phyloP scores from a whole-genome alignment of 2,797 vertebrate species.

The Crenuchus spilurus region DNA sequence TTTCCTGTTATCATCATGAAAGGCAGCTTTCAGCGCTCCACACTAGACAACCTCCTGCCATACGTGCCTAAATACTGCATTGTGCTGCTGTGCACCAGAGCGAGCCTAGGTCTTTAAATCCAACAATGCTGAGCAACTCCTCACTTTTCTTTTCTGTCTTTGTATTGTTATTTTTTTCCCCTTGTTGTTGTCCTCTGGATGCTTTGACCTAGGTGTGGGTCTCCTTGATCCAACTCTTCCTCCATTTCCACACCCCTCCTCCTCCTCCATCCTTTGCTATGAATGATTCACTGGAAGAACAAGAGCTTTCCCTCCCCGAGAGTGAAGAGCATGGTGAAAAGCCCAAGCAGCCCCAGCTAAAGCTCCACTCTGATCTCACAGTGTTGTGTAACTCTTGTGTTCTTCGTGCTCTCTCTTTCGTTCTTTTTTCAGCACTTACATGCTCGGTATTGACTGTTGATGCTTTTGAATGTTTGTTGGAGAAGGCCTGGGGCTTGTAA shows the following conservation, averaged over 20 bases:
- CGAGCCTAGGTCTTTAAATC: slow-evolving; percentile 62
- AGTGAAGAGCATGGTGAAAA: slow-evolving; percentile 68
- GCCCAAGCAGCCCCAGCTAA: slow-evolving; percentile 65
- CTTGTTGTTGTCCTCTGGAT: slow-evolving; percentile 69
- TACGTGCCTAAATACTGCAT: slow-evolving; percentile 48
- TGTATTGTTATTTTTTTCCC: too few relatives aligned
- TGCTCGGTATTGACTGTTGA: slow-evolving; percentile 85
- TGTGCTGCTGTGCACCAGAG: slow-evolving; percentile 18
- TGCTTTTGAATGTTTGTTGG: slow-evolving; percentile 83
- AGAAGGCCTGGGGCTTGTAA: slow-evolving; percentile 81
- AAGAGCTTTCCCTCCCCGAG: slow-evolving; percentile 70
- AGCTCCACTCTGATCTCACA: slow-evolving; percentile 81
- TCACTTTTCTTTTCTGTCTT: slow-evolving; percentile 62
- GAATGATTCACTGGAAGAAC: slow-evolving; percentile 78
- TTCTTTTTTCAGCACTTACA: slow-evolving; percentile 77
- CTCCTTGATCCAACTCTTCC: slow-evolving; percentile 76
- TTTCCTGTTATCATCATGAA: slow-evolving; percentile 67
- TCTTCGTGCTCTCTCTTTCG: slow-evolving; percentile 70
- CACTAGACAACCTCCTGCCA: slow-evolving; percentile 59
- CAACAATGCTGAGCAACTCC: slow-evolving; percentile 67
- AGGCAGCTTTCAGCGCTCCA: slow-evolving; percentile 61
- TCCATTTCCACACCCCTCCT: slow-evolving; percentile 65
- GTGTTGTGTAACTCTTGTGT: slow-evolving; percentile 83
- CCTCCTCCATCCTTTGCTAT: slow-evolving; percentile 77
- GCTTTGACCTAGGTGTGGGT: slow-evolving; percentile 79